Conservation (phyloP, 2,113 vertebrate genomes). For the Ictalurus punctatus region DNA sequence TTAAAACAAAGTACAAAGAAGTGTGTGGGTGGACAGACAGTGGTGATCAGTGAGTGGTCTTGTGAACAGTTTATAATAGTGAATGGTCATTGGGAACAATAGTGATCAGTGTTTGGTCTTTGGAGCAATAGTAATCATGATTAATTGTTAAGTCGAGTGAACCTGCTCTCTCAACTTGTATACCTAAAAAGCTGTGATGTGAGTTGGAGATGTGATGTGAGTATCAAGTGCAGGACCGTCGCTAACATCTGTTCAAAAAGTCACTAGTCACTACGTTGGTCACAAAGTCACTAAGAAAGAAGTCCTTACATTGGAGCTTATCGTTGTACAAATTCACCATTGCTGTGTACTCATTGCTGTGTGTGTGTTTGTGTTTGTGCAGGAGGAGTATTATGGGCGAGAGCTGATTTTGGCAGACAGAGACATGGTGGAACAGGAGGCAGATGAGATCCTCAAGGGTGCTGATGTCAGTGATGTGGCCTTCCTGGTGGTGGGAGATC, state of each 20-base stretch:
- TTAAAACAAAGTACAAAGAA: too few species aligned
- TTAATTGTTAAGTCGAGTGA: not conserved
- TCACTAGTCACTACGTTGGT: not conserved
- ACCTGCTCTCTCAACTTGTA: not conserved
- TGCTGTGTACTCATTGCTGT: not conserved
- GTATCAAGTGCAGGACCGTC: not conserved
- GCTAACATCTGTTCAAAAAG: not conserved
- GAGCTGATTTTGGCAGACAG: slow-evolving; percentile 90
- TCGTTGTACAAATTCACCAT: not conserved
- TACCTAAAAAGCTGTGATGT: not conserved
- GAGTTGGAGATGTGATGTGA: not conserved
- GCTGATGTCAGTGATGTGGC: slow-evolving; percentile 84
- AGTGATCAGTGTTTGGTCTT: too few species aligned
- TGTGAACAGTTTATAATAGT: not conserved
- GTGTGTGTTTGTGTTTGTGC: slow-evolving; percentile 22
- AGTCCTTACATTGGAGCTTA: not conserved
- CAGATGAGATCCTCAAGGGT: slow-evolving; percentile 85
- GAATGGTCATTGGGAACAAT: not conserved
- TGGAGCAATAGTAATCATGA: too few species aligned
- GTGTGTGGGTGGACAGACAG: not conserved
- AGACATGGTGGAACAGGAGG: slow-evolving; percentile 90
- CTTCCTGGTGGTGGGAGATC: slow-evolving; percentile 95
- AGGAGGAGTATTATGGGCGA: slow-evolving; percentile 95
- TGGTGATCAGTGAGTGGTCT: not conserved
- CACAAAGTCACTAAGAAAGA: not conserved